These are phyloP conservation scores for Astreopora myriophthalma DNA, from an alignment of 64 coral and sea anemone species.

Conservation along the genomic window DNA sequence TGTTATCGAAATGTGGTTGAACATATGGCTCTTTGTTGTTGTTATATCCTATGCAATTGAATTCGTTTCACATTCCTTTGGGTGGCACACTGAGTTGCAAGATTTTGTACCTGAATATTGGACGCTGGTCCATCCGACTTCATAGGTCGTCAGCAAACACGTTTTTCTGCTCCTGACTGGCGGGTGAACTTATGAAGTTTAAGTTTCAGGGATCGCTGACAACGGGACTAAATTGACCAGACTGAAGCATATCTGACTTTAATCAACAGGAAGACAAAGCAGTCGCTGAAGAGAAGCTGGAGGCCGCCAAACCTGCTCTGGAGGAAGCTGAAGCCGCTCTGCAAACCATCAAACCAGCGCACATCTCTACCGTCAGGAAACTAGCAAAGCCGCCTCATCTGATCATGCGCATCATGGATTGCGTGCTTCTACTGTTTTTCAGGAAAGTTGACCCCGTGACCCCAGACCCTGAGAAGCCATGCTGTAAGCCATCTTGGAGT, in stretches of 20 bases:
- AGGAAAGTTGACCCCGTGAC: slow-evolving; percentile 58
- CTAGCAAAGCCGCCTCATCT: slow-evolving; percentile 96
- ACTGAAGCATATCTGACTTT: neutral
- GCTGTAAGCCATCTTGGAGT: slow-evolving; percentile 89
- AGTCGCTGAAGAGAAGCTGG: slow-evolving; percentile 90
- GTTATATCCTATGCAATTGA: no score
- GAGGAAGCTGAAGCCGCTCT: slow-evolving; percentile 93
- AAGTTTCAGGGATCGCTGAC: no score
- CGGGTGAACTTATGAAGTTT: no score
- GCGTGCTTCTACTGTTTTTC: slow-evolving; percentile 88
- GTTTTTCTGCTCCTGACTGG: no score
- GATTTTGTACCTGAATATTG: no score
- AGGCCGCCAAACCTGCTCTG: slow-evolving; percentile 94
- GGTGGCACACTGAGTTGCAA: no score
- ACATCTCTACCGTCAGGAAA: slow-evolving; percentile 97
- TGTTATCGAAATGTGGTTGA: no score
- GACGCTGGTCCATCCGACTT: no score
- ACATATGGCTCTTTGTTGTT: no score
- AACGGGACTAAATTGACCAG: no score
- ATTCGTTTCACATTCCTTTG: no score
- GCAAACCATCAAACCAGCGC: slow-evolving; percentile 97
- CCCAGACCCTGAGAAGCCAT: slow-evolving; percentile 77
- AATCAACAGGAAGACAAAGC: slow-evolving; percentile 79
- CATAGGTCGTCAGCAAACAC: no score
- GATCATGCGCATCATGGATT: slow-evolving; percentile 99